Evolutionary conservation across 2,888 invertebrate species (phyloP), one percentile per base, ranked within the genome.

Genomic region (Carcina quercana): DNA sequence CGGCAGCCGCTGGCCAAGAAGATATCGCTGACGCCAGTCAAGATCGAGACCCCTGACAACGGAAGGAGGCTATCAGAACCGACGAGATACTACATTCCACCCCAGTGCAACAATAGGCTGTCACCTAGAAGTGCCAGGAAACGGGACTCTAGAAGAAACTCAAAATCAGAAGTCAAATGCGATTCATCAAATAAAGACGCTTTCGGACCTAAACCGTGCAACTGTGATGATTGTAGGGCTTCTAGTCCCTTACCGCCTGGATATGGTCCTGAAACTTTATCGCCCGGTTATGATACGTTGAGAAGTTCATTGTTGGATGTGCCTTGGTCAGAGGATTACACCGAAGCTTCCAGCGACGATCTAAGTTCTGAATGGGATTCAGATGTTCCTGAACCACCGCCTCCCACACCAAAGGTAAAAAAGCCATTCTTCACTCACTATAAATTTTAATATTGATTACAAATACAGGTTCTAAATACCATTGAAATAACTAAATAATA

Each of bases 351-450:
- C 46, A 94, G 93, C 61, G 95, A 96, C 68, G 95, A 95, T 70
- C 87, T 95, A 39, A 94, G 94, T 66, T 95, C 95, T 8, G 95
- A 95, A 60, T 95, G 95, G 95, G 95, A 95, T 62, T 94, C 93
- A 2, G 94, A 94, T 70, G 91, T 89, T 5, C 86, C 89, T 10
- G 89, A 89, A 32, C 80, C 80, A 1, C 66, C 73, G 15, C 74
- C 75, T 15, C 76, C 80, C 15, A 68, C 66, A 39, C 70, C 70
- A 49, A 80, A 73, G 69, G 74, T 73, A 67, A 52, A 30, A 13
- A 6, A 31, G n/a, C n/a, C n/a, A n/a, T n/a, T n/a, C n/a, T n/a
- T n/a, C n/a, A n/a, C n/a, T n/a, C n/a, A n/a, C n/a, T n/a, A n/a
- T n/a, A n/a, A n/a, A n/a, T n/a, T n/a, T n/a, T n/a, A n/a, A n/a